These are phyloP conservation scores for Brachionus plicatilis DNA, from an alignment of 1,140 invertebrate genomes.

Conservation along the genomic window DNA sequence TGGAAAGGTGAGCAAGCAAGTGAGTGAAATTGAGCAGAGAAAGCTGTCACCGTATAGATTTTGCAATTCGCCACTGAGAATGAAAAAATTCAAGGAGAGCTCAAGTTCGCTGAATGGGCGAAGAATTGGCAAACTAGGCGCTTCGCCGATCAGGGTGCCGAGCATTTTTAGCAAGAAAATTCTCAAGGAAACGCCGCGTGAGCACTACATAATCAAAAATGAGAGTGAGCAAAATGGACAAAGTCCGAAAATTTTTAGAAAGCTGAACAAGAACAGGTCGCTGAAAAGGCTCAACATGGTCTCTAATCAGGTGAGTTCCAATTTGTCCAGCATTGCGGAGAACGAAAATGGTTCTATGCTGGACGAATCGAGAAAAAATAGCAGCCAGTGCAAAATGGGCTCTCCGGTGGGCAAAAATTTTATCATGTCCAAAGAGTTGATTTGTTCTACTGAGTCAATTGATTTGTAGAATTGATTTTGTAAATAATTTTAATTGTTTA, in stretches of 20 bases:
- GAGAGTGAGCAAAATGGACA: background rate
- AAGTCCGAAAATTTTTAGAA: background rate
- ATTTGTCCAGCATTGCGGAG: conserved; percentile 4
- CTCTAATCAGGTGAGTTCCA: background rate
- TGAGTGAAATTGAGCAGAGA: conserved; percentile 22
- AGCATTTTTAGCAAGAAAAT: conserved; percentile 28
- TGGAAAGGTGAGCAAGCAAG: conserved; percentile 36
- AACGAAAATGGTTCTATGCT: conserved; percentile 12
- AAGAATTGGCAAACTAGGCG: background rate
- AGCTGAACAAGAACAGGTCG: background rate
- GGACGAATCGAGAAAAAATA: background rate
- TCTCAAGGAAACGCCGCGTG: background rate
- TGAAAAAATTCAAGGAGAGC: conserved; percentile 23
- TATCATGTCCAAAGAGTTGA: conserved; percentile 3
- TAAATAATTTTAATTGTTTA: background rate
- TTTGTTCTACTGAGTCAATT: conserved; percentile 17
- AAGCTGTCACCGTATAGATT: conserved; percentile 32
- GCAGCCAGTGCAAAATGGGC: background rate
- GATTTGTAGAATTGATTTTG: background rate
- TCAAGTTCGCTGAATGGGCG: background rate
- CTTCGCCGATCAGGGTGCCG: conserved; percentile 4
- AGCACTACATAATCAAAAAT: conserved; percentile 16
- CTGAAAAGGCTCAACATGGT: background rate
- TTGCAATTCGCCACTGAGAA: conserved; percentile 21
- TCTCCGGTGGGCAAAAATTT: conserved; percentile 12